These are phyloP conservation scores for Scaptodrosophila lebanonensis DNA, from an alignment of 1,140 invertebrate species.

Conservation along the genomic window DNA sequence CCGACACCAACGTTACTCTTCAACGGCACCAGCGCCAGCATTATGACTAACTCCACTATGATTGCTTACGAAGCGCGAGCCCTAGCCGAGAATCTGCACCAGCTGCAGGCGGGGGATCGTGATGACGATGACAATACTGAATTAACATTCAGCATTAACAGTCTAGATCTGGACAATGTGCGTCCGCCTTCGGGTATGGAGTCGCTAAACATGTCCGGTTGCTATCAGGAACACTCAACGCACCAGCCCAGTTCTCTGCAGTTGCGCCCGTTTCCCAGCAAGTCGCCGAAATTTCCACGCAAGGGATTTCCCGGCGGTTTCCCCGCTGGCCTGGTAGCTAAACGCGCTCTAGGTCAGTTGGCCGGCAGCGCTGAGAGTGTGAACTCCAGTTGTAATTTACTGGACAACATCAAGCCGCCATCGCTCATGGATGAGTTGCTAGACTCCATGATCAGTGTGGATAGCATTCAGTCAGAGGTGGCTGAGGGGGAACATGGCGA, in stretches of 20 bases:
- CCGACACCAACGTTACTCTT: conserved; percentile 42
- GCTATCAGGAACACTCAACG: conserved; percentile 49
- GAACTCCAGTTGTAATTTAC: conserved; percentile 79
- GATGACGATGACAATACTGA: conserved; percentile 64
- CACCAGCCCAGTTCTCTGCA: conserved; percentile 54
- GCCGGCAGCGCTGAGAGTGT: conserved; percentile 77
- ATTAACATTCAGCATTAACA: conserved; percentile 80
- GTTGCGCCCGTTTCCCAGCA: conserved; percentile 68
- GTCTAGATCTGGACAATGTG: conserved; percentile 85
- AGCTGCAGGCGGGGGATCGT: conserved; percentile 38
- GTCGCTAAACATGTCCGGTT: conserved; percentile 57
- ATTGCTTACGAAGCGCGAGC: conserved; percentile 86
- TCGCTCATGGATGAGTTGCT: conserved; percentile 87
- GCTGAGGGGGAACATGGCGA: conserved; percentile 78
- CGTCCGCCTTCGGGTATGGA: conserved; percentile 88
- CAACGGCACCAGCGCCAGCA: conserved; percentile 60
- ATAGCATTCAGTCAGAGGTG: conserved; percentile 88
- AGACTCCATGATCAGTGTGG: conserved; percentile 90
- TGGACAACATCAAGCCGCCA: conserved; percentile 90
- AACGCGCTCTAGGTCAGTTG: conserved; percentile 80
- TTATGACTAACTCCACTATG: conserved; percentile 82
- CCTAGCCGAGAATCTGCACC: conserved; percentile 82
- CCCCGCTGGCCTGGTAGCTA: conserved; percentile 83
- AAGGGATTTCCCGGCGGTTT: conserved; percentile 82
- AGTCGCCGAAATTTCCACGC: conserved; percentile 78